Base-by-base conservation (phyloP, 2,888 invertebrate species). In the Diarsia rubi region DNA sequence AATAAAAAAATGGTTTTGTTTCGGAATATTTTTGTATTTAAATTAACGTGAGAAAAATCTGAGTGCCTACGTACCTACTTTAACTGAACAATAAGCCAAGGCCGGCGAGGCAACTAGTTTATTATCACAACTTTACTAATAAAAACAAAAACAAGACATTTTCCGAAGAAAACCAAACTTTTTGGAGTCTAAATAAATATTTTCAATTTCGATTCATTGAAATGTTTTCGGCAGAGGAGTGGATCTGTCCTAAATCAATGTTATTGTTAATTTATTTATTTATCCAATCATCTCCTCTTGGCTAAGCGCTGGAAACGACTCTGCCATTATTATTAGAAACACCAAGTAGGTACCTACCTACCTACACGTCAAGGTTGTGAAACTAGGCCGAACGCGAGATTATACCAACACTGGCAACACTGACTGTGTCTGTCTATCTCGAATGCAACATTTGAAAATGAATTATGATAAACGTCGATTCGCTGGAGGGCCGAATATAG, bases 351-450 rank as follows among this genome's bases (percentile, higher is more conserved):
- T n/a, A n/a, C n/a, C n/a, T n/a, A n/a, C n/a, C n/a, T n/a, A 93
- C 91, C 88, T 90, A 90, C n/a, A n/a, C 90, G 89, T 93, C 95
- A 95, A 95, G 95, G 95, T 94, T 94, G 92, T 83, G 90, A 91
- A 95, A 94, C 95, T 95, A 91, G 95, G 95, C 88, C 94, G 92
- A 93, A 92, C 91, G 91, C 91, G 90, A 91, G 92, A 93, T 89
- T 91, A 88, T 87, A 86, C 85, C 78, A 82, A 81, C 71, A 71
- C 54, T 62, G 42, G 71, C 71, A 71, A 54, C 84, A 85, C 80
- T 75, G 75, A n/a, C 82, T 78, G 77, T 78, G 67, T 79, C 73
- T 83, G 73, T 79, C 65, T 83, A 75, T 81, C 59, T 44, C 69
- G 75, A 78, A 81, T 80, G 82, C 80, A 84, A 74, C 68, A 82